Percentiles rank a stretch among this genome's conserved stretches.
These are phyloP conservation scores for Sula dactylatra DNA, from an alignment of 2,113 vertebrate species.

Conservation along the genomic window DNA sequence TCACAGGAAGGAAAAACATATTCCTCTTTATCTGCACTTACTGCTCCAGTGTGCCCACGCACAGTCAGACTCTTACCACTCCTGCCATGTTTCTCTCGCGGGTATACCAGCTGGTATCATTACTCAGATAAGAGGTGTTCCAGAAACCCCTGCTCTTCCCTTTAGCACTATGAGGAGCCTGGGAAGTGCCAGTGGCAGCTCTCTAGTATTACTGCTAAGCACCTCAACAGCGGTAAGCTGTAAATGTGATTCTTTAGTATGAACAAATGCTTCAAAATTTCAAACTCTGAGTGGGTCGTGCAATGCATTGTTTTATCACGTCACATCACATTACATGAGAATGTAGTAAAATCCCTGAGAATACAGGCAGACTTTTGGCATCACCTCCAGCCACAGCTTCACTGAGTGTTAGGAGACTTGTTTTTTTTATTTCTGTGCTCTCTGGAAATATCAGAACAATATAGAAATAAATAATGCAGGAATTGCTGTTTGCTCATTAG, in stretches of 20 bases:
- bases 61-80: background rate
- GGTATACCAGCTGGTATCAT: background rate
- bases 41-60: background rate
- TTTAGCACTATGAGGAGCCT: background rate
- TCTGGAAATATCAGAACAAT: background rate
- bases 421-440: background rate
- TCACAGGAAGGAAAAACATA: background rate
- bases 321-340: background rate
- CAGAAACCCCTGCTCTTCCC: background rate
- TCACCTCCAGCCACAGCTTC: background rate
- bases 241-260: background rate
- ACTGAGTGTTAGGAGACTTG: background rate
- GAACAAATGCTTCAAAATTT: background rate
- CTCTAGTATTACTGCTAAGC: background rate
- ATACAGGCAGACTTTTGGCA: background rate
- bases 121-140: background rate
- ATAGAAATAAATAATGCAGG: background rate
- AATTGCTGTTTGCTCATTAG: background rate
- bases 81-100: fast-evolving
- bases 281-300: background rate
- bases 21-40: background rate
- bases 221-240: background rate
- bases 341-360: background rate
- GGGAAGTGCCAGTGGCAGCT: background rate
- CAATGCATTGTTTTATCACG: background rate